Percentiles rank a stretch among this genome's conserved stretches.
phyloP scores from a whole-genome alignment of 2,113 vertebrate genomes.

The Rattus rattus region DNA sequence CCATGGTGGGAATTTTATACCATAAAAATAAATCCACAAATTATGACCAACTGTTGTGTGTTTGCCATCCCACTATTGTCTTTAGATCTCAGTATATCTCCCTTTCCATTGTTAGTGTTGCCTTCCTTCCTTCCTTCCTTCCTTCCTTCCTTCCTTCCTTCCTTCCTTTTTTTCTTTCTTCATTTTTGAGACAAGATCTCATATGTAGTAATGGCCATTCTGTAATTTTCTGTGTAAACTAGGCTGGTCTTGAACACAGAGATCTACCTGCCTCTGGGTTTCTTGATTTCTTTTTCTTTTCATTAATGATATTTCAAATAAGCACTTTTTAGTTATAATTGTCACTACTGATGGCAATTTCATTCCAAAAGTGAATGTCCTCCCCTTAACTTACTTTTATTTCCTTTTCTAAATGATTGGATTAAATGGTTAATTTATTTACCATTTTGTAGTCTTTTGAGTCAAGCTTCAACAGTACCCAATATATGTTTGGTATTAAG shows the following conservation, averaged over 20 bases:
- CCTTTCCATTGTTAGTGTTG: not conserved
- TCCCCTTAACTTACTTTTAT: not conserved
- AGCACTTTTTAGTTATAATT: conserved; percentile 46
- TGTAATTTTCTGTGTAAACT: not conserved
- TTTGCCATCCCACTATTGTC: conserved; percentile 16
- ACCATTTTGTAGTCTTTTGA: conserved; percentile 17
- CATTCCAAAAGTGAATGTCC: conserved; percentile 27
- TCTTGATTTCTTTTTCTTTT: conserved; percentile 40
- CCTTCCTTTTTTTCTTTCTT: no score
- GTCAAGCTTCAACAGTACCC: conserved; percentile 2
- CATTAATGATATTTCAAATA: conserved; percentile 32
- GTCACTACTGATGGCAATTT: not conserved
- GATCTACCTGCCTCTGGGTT: not conserved
- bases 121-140: no score
- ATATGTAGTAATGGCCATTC: not conserved
- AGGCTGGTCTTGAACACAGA: not conserved
- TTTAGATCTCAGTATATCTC: not conserved
- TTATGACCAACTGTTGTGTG: not conserved
- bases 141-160: no score
- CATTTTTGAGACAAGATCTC: not conserved
- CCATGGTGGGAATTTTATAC: not conserved
- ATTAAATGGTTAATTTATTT: conserved; percentile 26
- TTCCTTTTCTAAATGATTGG: conserved; percentile 31
- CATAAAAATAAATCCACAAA: conserved; percentile 41
- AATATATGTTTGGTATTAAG: conserved; percentile 33